A percentile compares a stretch with the other conserved stretches of the same genome.
phyloP scores from a whole-genome alignment of 2,888 invertebrate genomes.

The Ectemnius lituratus region DNA sequence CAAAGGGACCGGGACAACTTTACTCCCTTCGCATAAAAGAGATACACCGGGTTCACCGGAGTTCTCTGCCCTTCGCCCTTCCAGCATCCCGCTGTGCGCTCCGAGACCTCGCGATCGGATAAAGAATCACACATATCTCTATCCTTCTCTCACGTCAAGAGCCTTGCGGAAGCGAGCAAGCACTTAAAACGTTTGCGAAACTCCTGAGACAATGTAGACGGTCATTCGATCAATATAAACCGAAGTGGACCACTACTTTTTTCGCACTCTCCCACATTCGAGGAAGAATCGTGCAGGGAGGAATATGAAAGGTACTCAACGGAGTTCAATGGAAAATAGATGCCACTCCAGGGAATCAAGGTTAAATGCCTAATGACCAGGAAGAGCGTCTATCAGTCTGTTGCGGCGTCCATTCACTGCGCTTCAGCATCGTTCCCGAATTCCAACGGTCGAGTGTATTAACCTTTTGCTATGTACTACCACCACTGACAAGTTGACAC shows the following conservation, averaged over 20 bases:
- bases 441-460: neutral
- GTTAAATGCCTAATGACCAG: constrained; percentile 22
- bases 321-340: neutral
- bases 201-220: too few relatives aligned
- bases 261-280: too few relatives aligned
- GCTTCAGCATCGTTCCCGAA: neutral
- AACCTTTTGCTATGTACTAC: neutral
- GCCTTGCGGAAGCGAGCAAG: too few relatives aligned
- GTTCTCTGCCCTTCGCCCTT: constrained; percentile 38
- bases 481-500: neutral
- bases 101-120: constrained; percentile 1
- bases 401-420: constrained; percentile 12
- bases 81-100: constrained; percentile 32
- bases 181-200: too few relatives aligned
- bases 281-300: too few relatives aligned
- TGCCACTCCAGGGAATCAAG: constrained; percentile 5
- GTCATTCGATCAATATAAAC: too few relatives aligned
- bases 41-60: constrained; percentile 38
- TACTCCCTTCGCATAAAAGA: constrained; percentile 55
- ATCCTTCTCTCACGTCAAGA: too few relatives aligned
- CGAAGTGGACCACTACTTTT: too few relatives aligned
- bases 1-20: constrained; percentile 59
- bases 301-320: too few relatives aligned
- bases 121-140: constrained; percentile 2
- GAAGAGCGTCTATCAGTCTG: constrained; percentile 10